Percentiles rank a stretch among this genome's conserved stretches.
Evolutionary conservation across 2,113 vertebrate species (phyloP).

Genomic region (Lichenostomus cassidix): DNA sequence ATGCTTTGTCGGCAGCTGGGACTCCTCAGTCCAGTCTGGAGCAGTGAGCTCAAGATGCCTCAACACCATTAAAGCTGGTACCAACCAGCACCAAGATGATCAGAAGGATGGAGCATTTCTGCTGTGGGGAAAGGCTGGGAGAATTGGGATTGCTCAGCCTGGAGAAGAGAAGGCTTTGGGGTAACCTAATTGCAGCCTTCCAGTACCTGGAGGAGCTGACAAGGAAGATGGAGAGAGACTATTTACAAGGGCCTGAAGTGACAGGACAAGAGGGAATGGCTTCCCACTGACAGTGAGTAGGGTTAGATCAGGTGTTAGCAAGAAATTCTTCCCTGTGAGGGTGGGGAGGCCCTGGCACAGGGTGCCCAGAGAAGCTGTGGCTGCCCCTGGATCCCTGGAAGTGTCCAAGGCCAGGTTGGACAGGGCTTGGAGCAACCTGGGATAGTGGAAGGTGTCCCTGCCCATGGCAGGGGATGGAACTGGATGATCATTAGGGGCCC

Average conservation of each 20-base stretch:
- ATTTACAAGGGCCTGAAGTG: background rate
- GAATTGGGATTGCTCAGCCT: background rate
- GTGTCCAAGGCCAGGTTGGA: background rate
- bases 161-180: background rate
- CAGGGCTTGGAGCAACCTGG: rapidly evolving
- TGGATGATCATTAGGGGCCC: background rate
- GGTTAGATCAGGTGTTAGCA: background rate
- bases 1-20: background rate
- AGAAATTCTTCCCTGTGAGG: background rate
- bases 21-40: background rate
- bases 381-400: background rate
- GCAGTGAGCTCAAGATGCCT: background rate
- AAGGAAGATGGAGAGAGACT: background rate
- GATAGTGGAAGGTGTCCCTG: background rate
- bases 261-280: background rate
- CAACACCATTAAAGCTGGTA: background rate
- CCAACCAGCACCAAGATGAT: background rate
- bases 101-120: background rate
- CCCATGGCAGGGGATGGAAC: background rate
- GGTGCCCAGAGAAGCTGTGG: background rate
- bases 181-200: background rate
- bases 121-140: background rate
- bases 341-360: background rate
- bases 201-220: background rate
- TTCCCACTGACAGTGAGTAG: background rate